These are phyloP conservation scores for Mus caroli DNA, from an alignment of 2,797 vertebrate genomes.

Conservation along the genomic window DNA sequence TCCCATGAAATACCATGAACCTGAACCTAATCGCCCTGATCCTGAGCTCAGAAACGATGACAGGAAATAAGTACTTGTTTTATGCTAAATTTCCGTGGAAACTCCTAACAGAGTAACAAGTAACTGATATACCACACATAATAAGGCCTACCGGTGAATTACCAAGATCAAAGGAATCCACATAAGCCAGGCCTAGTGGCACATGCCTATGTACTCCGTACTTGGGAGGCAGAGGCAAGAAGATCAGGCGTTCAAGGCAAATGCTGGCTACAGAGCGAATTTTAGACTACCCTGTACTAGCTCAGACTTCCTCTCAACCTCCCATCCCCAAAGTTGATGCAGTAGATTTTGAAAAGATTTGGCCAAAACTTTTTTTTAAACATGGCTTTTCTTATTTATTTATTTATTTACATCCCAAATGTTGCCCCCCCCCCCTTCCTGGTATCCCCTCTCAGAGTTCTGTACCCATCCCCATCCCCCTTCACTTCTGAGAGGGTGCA, in stretches of 20 bases:
- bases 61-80: background rate
- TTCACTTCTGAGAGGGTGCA: too few species aligned
- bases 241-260: background rate
- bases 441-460: too few species aligned
- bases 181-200: background rate
- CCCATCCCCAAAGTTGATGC: background rate
- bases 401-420: too few species aligned
- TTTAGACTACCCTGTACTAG: background rate
- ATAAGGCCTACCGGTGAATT: background rate
- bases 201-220: background rate
- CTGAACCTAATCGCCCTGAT: background rate
- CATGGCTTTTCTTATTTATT: too few species aligned
- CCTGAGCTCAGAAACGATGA: background rate
- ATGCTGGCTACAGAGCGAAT: background rate
- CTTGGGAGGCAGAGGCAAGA: background rate
- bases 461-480: too few species aligned
- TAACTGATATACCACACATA: background rate
- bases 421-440: too few species aligned
- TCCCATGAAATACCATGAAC: background rate
- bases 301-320: background rate
- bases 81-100: background rate
- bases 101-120: background rate
- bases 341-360: background rate
- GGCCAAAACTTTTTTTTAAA: background rate
- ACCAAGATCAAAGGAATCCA: background rate